Evolutionary conservation across 2,888 invertebrate genomes (phyloP), one percentile per base, ranked within the genome.

Genomic region (Nemotelus pantherinus): DNA sequence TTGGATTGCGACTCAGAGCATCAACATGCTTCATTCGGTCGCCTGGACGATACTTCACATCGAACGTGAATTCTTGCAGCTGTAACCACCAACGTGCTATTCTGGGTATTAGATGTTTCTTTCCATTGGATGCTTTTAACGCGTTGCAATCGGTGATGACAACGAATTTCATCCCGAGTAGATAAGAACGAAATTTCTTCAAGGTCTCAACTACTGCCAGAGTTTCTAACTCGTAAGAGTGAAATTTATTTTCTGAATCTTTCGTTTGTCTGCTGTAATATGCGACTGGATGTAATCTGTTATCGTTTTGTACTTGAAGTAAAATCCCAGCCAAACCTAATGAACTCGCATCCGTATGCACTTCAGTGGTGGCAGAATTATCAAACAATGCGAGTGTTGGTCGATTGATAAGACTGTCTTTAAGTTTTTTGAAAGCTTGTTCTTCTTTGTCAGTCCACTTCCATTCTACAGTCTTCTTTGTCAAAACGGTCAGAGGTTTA

Each of bases 371-470:
- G 83, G n/a, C 60, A 58, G 57, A 43, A 3, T 57, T 44, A 41
- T 79, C 45, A 83, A 79, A 84, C 6, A 39, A 6, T 7, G n/a
- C 41, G 5, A n/a, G n/a, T 25, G 6, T 83, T 0, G 83, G 83
- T 7, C 82, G 78, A 44, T 84, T 82, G 74, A 81, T 83, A 70
- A 84, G 84, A 55, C 79, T 75, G 7, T 76, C 65, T 6, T 82
- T 83, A 7, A 84, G 60, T 5, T 84, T 75, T 77, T 84, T 85
- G 2, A 82, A 79, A 25, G 83, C 58, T 76, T 84, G 84, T 65
- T 82, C 83, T 47, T 79, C 70, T 63, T 77, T 50, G 39, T 58
- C 45, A 10, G 77, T 76, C 63, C 25, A 64, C 39, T 60, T 39
- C 63, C 63, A 60, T 6, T 25, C 41, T 6, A n/a, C 48, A 41